Percentiles rank a stretch among this genome's conserved stretches.
Conservation (phyloP, 2,113 vertebrate genomes). For the Grallaria varia region DNA sequence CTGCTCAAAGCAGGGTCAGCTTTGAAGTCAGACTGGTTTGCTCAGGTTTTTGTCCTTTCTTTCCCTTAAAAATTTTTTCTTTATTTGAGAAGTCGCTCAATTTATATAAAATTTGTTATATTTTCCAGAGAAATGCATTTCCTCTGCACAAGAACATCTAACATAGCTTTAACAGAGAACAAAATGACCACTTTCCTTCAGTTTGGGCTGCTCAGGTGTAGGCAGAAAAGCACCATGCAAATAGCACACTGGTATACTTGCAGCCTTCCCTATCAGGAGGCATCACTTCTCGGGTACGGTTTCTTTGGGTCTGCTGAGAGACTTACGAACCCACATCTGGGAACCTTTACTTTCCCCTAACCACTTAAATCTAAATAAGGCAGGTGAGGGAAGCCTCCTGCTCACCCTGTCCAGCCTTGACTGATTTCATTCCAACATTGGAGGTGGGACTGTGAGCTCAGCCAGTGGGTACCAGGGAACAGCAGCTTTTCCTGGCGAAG, state of each 20-base stretch:
- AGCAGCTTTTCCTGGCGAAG: not conserved
- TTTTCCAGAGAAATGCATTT: not conserved
- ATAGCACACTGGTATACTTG: fast-evolving
- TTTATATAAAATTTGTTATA: not conserved
- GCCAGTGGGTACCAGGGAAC: fast-evolving
- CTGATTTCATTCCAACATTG: fast-evolving
- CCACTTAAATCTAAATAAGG: not conserved
- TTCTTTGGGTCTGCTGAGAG: not conserved
- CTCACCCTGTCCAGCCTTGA: not conserved
- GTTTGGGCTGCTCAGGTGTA: not conserved
- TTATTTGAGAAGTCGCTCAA: not conserved
- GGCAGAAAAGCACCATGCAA: not conserved
- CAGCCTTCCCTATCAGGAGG: not conserved
- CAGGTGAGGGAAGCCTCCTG: not conserved
- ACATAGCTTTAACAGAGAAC: not conserved
- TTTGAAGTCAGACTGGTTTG: not conserved
- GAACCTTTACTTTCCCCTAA: not conserved
- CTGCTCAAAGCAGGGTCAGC: not conserved
- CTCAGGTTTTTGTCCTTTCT: not conserved
- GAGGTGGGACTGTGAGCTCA: not conserved
- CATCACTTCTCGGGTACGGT: not conserved
- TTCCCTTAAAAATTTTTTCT: not conserved
- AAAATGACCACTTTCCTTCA: not conserved
- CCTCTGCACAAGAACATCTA: not conserved
- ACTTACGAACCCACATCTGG: not conserved